These are phyloP conservation scores for Hermaeophaga mercurialis DNA, from an alignment of 2,888 invertebrate genomes.

Conservation along the genomic window DNA sequence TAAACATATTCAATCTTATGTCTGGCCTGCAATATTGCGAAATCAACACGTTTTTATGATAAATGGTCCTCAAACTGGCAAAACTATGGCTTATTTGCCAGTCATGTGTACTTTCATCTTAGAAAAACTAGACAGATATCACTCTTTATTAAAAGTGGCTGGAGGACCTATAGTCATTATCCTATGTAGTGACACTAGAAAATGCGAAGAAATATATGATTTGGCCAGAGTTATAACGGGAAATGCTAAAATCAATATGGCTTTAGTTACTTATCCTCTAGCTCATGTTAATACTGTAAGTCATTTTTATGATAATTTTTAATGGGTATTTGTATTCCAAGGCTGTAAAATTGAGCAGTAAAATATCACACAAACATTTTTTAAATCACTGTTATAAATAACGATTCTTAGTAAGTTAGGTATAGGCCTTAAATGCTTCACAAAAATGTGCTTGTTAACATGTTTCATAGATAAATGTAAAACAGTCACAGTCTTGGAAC, in stretches of 20 bases:
- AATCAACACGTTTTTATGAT: slow-evolving; percentile 70
- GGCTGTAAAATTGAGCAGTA: no score
- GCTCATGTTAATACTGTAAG: slow-evolving; percentile 46
- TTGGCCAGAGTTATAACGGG: slow-evolving; percentile 57
- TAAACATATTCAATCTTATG: slow-evolving; percentile 67
- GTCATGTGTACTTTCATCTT: slow-evolving; percentile 67
- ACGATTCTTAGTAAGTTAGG: no score
- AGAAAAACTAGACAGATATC: slow-evolving; percentile 57
- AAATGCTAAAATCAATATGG: slow-evolving; percentile 53
- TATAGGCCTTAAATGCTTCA: no score
- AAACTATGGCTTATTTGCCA: slow-evolving; percentile 73
- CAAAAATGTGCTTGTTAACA: no score
- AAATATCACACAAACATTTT: no score
- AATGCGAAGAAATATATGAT: slow-evolving; percentile 60
- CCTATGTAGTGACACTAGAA: slow-evolving; percentile 66
- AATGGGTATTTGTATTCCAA: no score
- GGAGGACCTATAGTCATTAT: slow-evolving; percentile 70
- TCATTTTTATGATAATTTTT: no score
- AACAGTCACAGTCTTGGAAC: no score
- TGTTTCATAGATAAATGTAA: no score
- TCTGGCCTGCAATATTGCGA: slow-evolving; percentile 72
- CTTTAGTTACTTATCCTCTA: slow-evolving; percentile 58
- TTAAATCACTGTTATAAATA: no score
- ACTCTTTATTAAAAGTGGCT: slow-evolving; percentile 49
- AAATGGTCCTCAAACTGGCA: slow-evolving; percentile 65